Base-by-base conservation (phyloP, 2,797 vertebrate species). In the Enteromius mattozi region DNA sequence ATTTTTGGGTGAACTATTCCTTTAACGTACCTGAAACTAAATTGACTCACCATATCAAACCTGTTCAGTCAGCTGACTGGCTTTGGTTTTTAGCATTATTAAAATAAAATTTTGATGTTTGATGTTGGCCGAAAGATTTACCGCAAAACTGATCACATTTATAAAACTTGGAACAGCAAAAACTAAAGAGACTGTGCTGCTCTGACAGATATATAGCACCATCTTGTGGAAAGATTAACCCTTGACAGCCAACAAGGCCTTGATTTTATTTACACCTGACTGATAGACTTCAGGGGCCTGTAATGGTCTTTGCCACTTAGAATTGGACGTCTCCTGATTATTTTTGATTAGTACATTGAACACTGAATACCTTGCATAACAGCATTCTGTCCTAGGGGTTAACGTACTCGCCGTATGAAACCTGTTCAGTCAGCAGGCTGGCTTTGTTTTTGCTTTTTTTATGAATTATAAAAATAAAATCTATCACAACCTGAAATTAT, bases 201-300 rank as follows among this genome's bases (percentile, higher is more conserved):
- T n/a, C 30, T 42, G 35, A 33, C 45, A 72, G 51, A 17, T 33
- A 33, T 78, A 33, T 71, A 47, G 35, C 75, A 40, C 68, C 56
- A 79, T 72, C 76, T 79, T 72, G 76, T 72, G 83, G 68, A 49
- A 8, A 84, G 14, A 49, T 49, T 24, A 6, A 72, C 6, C 30
- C 3, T 49, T 63, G 40, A 84, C 35, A 63, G 14, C 12, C n/a
- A 78, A 59, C 47, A 75, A 21, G 12, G 7, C 33, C 2, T 69
- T 40, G 0, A 69, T 69, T 40, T n/a, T n/a, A 19, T 47, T 6
- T 37, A 17, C 9, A 42, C 13, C 2, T 40, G 7, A 6, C 2
- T 65, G 76, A 10, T 61, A 47, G 3, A 0, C 16, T 63, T 19
- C 24, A 63, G 19, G 24, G 24, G 77, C 16, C 1, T 45, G 2